A percentile compares a stretch with the other conserved stretches of the same genome.
These are phyloP conservation scores for Copidosoma aretas DNA, from an alignment of 2,888 invertebrate genomes.

Conservation along the genomic window DNA sequence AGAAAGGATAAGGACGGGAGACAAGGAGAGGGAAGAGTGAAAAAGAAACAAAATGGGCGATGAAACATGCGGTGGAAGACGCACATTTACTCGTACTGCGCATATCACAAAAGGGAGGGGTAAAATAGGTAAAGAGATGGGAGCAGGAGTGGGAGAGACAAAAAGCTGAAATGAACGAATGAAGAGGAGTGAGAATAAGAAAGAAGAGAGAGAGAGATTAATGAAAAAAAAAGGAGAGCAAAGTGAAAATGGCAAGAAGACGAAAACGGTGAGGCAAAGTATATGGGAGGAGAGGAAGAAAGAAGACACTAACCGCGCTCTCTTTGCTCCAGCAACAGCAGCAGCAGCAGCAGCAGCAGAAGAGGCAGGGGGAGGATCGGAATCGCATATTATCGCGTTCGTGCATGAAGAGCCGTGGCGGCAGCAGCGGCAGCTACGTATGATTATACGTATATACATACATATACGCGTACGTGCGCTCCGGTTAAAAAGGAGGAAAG, in stretches of 20 bases:
- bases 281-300: slow-evolving; percentile 31
- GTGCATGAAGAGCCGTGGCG: slow-evolving; percentile 45
- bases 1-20: slow-evolving; percentile 18
- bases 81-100: slow-evolving; percentile 9
- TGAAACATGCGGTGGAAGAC: not conserved
- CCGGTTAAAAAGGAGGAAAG: not conserved
- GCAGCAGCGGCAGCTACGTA: slow-evolving; percentile 6
- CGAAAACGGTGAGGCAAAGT: slow-evolving; percentile 6
- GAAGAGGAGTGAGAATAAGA: slow-evolving; percentile 36
- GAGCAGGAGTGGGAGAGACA: slow-evolving; percentile 2
- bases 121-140: slow-evolving; percentile 33
- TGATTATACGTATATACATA: no score
- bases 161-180: slow-evolving; percentile 14
- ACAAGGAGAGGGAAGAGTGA: slow-evolving; percentile 17
- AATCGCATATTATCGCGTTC: slow-evolving; percentile 59
- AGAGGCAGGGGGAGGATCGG: slow-evolving; percentile 52
- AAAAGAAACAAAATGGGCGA: slow-evolving; percentile 32
- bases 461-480: not conserved
- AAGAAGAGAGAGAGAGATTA: slow-evolving; percentile 21
- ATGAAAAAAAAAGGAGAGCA: slow-evolving; percentile 17
- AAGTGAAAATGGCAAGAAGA: not conserved
- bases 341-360: slow-evolving; percentile 33
- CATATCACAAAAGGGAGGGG: slow-evolving; percentile 8
- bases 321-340: slow-evolving; percentile 7
- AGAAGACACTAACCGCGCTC: slow-evolving; percentile 35